Conservation (phyloP, 2,797 vertebrate genomes). For the Xiphorhynchus erythropygius region DNA sequence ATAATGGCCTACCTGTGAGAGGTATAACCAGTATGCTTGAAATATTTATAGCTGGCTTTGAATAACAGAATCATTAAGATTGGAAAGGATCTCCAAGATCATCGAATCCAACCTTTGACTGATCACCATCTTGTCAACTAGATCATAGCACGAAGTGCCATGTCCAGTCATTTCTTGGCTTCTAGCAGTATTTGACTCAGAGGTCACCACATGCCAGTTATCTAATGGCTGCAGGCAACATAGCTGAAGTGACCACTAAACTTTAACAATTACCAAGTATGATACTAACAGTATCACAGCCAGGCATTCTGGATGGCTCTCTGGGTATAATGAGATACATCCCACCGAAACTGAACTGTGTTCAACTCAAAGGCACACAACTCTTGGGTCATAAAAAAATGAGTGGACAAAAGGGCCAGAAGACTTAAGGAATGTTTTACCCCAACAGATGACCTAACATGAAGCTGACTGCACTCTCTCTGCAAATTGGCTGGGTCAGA, state of each 20-base stretch:
- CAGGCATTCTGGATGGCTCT: background rate
- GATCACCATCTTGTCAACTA: background rate
- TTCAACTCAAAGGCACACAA: background rate
- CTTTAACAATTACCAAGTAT: background rate
- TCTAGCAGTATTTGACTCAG: background rate
- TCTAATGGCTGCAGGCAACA: background rate
- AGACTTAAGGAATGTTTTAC: background rate
- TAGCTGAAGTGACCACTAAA: background rate
- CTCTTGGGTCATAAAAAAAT: background rate
- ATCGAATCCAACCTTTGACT: background rate
- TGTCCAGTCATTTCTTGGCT: rapidly evolving
- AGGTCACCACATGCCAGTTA: background rate
- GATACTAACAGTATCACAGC: background rate
- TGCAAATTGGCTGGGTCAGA: background rate
- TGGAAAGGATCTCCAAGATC: background rate
- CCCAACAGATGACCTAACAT: background rate
- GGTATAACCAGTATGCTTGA: background rate
- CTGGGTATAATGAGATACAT: rapidly evolving
- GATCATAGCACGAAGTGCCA: background rate
- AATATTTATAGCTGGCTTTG: background rate
- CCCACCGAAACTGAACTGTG: background rate
- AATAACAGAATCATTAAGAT: background rate
- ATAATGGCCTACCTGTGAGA: background rate
- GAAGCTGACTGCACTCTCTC: background rate
- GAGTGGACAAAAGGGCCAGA: background rate